Conservation (phyloP, 2,888 invertebrate genomes). For the Ochlodes sylvanus region DNA sequence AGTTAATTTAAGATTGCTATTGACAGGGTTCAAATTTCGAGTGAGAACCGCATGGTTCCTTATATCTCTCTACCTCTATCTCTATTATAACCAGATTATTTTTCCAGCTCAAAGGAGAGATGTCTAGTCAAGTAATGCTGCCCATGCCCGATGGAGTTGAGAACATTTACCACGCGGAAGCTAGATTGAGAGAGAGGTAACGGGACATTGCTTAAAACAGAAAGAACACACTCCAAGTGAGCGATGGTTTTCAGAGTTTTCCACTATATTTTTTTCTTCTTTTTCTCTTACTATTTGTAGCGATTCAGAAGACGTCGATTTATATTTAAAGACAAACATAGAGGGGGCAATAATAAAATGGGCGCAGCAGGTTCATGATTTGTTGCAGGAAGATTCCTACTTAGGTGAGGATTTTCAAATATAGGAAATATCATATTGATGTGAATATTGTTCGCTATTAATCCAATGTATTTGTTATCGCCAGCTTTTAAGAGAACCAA, state of each 20-base stretch:
- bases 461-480: slow-evolving; percentile 13
- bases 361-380: slow-evolving; percentile 91
- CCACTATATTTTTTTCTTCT: too few relatives aligned
- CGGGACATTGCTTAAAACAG: not conserved
- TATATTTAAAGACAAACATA: slow-evolving; percentile 91
- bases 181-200: slow-evolving; percentile 73
- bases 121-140: slow-evolving; percentile 93
- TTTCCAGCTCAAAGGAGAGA: slow-evolving; percentile 89
- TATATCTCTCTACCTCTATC: not conserved
- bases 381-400: slow-evolving; percentile 90
- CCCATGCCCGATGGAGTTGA: slow-evolving; percentile 93
- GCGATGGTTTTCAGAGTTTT: not conserved
- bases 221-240: not conserved
- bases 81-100: too few relatives aligned
- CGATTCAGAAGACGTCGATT: slow-evolving; percentile 85
- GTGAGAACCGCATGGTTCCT: not conserved
- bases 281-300: slow-evolving; percentile 51
- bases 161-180: slow-evolving; percentile 86
- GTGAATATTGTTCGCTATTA: not conserved
- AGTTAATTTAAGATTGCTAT: not conserved
- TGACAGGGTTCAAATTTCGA: not conserved
- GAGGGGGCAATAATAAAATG: slow-evolving; percentile 95
- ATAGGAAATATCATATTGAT: not conserved
- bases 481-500: slow-evolving; percentile 87
- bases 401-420: slow-evolving; percentile 61